These are phyloP conservation scores for Galerucella nymphaeae DNA, from an alignment of 2,888 invertebrate genomes.

Conservation along the genomic window DNA sequence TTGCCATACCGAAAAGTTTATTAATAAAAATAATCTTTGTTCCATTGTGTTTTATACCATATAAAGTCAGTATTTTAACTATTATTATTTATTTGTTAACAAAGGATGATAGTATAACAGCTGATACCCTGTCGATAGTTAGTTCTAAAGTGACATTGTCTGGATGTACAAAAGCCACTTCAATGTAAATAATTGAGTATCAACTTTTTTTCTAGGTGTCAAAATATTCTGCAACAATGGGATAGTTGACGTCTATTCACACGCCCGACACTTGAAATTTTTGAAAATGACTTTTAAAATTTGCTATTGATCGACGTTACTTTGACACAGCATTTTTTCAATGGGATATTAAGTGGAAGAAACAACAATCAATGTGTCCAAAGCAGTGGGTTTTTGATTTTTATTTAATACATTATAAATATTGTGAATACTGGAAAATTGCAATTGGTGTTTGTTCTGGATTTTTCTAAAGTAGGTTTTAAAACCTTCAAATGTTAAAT, in stretches of 20 bases:
- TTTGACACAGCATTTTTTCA: constrained; percentile 44
- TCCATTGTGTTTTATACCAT: neutral
- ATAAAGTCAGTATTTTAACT: constrained; percentile 1
- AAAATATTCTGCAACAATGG: constrained; percentile 50
- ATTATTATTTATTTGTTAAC: constrained; percentile 2
- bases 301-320: constrained; percentile 51
- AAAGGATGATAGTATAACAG: constrained; percentile 15
- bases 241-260: constrained; percentile 49
- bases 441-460: too few species aligned
- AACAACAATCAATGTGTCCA: constrained; percentile 39
- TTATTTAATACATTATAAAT: neutral
- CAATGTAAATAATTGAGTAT: constrained; percentile 44
- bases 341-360: constrained; percentile 37
- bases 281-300: constrained; percentile 53
- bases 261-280: constrained; percentile 44
- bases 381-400: neutral
- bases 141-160: constrained; percentile 41
- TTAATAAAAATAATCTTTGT: too few species aligned
- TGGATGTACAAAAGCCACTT: constrained; percentile 40
- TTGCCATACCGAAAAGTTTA: constrained; percentile 23
- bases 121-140: constrained; percentile 17
- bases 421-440: neutral
- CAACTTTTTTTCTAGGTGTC: constrained; percentile 48
- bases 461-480: too few species aligned
- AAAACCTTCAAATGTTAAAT: too few species aligned